phyloP scores from a whole-genome alignment of 2,888 invertebrate genomes.

The Muscina levida region DNA sequence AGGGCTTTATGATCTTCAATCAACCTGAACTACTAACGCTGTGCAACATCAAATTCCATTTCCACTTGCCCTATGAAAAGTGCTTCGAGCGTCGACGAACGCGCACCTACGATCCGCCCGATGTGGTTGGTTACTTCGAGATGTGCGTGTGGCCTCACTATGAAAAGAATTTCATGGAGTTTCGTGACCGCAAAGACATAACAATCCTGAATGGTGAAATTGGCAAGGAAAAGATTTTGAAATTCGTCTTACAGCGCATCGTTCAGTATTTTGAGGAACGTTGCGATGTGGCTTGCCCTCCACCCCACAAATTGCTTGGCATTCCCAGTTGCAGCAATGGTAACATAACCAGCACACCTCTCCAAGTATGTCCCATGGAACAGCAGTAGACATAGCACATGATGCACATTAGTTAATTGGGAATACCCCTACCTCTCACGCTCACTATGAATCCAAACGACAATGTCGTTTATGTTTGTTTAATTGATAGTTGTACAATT shows the following conservation, averaged over 20 bases:
- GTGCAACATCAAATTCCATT: slow-evolving; percentile 87
- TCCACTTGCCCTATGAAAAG: slow-evolving; percentile 85
- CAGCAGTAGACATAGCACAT: slow-evolving; percentile 68
- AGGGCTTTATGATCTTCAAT: slow-evolving; percentile 89
- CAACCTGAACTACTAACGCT: slow-evolving; percentile 84
- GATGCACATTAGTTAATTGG: background rate
- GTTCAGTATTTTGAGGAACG: slow-evolving; percentile 75
- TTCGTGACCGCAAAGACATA: slow-evolving; percentile 77
- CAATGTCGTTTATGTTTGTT: slow-evolving; percentile 14
- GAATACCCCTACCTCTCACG: background rate
- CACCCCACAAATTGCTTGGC: slow-evolving; percentile 73
- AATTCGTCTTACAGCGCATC: slow-evolving; percentile 76
- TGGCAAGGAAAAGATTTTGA: slow-evolving; percentile 76
- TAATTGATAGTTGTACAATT: no score
- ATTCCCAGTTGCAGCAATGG: slow-evolving; percentile 66
- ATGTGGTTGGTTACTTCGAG: slow-evolving; percentile 93
- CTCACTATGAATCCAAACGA: background rate
- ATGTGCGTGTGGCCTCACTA: slow-evolving; percentile 94
- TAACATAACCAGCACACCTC: slow-evolving; percentile 58
- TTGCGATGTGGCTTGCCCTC: slow-evolving; percentile 73
- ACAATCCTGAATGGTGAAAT: slow-evolving; percentile 78
- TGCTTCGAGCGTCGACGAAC: slow-evolving; percentile 83
- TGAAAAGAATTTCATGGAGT: slow-evolving; percentile 81
- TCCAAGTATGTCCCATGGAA: slow-evolving; percentile 75
- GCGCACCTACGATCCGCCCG: slow-evolving; percentile 91